Evolutionary conservation across 2,888 invertebrate genomes (phyloP), one percentile per base, ranked within the genome.

Genomic region (Scaptomyza reducta): DNA sequence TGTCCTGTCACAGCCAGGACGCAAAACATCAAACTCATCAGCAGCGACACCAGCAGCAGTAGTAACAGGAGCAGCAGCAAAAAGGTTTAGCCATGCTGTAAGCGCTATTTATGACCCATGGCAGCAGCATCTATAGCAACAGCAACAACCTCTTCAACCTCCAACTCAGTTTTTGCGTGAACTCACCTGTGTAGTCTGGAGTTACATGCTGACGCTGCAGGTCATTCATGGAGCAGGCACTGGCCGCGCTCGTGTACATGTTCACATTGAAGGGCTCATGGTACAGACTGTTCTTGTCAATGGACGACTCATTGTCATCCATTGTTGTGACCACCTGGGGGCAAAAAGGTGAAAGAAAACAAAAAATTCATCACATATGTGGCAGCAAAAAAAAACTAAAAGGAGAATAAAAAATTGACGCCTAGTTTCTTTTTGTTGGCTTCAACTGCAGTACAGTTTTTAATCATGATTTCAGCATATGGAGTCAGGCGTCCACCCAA

Each of bases 101-200:
- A 72, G 71, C 64, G 18, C 62, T 57, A 61, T 68, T 66, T 66
- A 72, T 75, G 73, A 67, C 73, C 70, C 65, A 42, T 40, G 67
- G 72, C 64, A 50, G 44, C 38, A 56, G 49, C 29, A 59, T 5
- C 45, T 58, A n/a, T 10, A 35, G 41, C 47, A 29, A n/a, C 13
- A 33, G 41, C 47, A 27, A n/a, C 18, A 53, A 38, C 50, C 47
- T 31, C 74, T 70, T 60, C 57, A 65, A 72, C 55, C 29, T 64
- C 54, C 69, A 67, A 44, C 65, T 33, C 45, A 22, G 10, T 50
- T 38, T 38, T 38, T 58, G 59, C 54, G 62, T 74, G 60, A 75
- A 89, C 90, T 89, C 92, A 94, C 94, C 94, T 90, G 93, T 93
- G 85, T 94, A 94, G 89, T 93, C 93, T 62, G 93, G 93, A 79